A percentile compares a stretch with the other conserved stretches of the same genome.
Evolutionary conservation across 2,797 vertebrate species (phyloP).

Genomic region (Carcharodon carcharias): DNA sequence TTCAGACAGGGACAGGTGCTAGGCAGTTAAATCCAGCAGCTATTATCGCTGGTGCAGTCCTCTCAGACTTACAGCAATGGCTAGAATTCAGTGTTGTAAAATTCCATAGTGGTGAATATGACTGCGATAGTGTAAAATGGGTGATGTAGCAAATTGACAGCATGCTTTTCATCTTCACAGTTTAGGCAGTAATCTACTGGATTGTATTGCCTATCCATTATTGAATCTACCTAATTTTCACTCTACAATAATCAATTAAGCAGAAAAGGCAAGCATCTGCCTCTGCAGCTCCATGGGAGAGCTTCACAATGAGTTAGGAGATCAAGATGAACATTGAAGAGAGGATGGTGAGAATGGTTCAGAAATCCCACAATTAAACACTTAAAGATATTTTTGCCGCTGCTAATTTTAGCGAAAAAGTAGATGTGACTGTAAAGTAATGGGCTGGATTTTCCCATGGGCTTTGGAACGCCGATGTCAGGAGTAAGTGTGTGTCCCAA

Average conservation of each 20-base stretch:
- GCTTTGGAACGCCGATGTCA: background rate
- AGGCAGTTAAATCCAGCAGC: background rate
- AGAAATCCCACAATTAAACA: background rate
- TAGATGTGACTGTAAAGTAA: background rate
- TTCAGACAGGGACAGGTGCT: background rate
- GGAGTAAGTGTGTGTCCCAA: background rate
- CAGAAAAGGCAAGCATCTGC: background rate
- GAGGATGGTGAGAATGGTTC: background rate
- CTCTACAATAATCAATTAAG: background rate
- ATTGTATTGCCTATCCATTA: background rate
- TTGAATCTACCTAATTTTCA: background rate
- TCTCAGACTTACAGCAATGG: background rate
- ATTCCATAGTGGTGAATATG: background rate
- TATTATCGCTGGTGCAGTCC: background rate
- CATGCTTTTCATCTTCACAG: background rate
- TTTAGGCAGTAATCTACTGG: background rate
- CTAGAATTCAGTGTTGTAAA: background rate
- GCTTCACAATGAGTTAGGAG: background rate
- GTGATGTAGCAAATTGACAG: background rate
- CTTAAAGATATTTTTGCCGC: background rate
- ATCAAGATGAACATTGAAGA: background rate
- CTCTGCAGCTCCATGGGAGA: background rate
- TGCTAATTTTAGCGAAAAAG: background rate
- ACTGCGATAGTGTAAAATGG: background rate
- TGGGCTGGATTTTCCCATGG: background rate